phyloP scores from a whole-genome alignment of 2,797 vertebrate genomes.

The Vireo griseus region DNA sequence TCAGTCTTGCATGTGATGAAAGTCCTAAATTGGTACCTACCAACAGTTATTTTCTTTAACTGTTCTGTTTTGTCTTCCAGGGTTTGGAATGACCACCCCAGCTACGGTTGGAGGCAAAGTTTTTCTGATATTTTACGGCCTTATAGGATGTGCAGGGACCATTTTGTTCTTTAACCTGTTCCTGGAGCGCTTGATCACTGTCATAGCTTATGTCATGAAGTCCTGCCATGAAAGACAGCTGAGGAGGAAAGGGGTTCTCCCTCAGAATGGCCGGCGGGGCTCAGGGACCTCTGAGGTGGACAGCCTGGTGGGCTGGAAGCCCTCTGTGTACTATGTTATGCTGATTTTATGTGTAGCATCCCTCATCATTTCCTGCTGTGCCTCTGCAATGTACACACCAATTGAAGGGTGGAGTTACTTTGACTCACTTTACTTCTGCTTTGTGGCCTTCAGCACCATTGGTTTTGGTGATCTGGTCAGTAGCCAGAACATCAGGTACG shows the following conservation, averaged over 20 bases:
- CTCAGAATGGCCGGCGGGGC: slow-evolving; percentile 63
- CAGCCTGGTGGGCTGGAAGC: slow-evolving; percentile 87
- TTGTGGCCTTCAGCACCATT: slow-evolving; percentile 96
- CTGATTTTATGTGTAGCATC: slow-evolving; percentile 88
- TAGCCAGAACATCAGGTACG: slow-evolving; percentile 84
- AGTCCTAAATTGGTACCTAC: background rate
- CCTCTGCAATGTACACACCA: slow-evolving; percentile 88
- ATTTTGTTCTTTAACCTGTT: slow-evolving; percentile 97
- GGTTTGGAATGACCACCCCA: slow-evolving; percentile 95
- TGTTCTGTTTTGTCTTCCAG: slow-evolving; percentile 74
- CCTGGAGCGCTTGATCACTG: slow-evolving; percentile 90
- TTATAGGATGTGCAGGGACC: slow-evolving; percentile 90
- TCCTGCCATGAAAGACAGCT: slow-evolving; percentile 82
- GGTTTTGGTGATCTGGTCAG: slow-evolving; percentile 96
- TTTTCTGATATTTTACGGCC: slow-evolving; percentile 93
- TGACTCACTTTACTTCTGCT: slow-evolving; percentile 95
- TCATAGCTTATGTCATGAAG: slow-evolving; percentile 87
- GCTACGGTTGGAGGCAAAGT: slow-evolving; percentile 88
- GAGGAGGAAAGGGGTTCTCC: slow-evolving; percentile 72
- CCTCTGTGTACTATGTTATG: slow-evolving; percentile 93
- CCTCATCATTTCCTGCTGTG: slow-evolving; percentile 88
- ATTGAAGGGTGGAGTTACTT: slow-evolving; percentile 92
- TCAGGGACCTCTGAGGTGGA: slow-evolving; percentile 53
- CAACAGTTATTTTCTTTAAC: background rate
- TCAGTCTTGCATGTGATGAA: background rate